Conservation (phyloP, 2,888 invertebrate genomes). For the Watsonalla cultraria region DNA sequence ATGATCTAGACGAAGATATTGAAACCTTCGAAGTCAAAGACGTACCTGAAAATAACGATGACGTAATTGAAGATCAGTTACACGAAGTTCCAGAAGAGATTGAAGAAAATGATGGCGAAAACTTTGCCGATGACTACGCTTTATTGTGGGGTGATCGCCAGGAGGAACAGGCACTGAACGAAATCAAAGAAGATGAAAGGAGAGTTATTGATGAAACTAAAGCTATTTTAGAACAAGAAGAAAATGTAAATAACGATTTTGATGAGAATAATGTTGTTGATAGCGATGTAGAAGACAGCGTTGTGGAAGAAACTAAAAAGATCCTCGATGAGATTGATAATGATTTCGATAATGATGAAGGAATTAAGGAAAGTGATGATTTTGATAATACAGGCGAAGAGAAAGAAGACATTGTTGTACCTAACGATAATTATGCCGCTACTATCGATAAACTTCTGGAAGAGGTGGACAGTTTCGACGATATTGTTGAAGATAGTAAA, state of each 20-base stretch:
- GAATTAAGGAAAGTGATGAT: conserved; percentile 2
- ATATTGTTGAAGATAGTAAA: too few species aligned
- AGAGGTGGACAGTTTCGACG: too few species aligned
- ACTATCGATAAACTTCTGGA: too few species aligned
- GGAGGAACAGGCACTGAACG: conserved; percentile 10
- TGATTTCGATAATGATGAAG: conserved; percentile 5
- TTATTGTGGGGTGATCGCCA: conserved; percentile 16
- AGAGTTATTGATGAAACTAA: conserved; percentile 29
- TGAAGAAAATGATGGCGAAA: conserved; percentile 7
- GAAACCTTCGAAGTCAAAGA: conserved; percentile 3
- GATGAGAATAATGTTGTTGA: conserved; percentile 6
- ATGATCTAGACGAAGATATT: conserved; percentile 6
- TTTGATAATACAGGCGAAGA: neutral
- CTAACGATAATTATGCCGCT: too few species aligned
- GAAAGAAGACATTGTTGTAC: neutral
- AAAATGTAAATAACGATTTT: conserved; percentile 13
- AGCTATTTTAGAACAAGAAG: conserved; percentile 20
- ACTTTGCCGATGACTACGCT: conserved; percentile 17
- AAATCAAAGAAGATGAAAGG: conserved; percentile 17
- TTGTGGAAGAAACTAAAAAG: conserved; percentile 14
- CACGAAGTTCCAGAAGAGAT: conserved; percentile 9
- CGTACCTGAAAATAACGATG: neutral
- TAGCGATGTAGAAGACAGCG: conserved; percentile 1
- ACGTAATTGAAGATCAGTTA: conserved; percentile 8
- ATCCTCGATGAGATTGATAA: conserved; percentile 18